Evolutionary conservation across 2,113 vertebrate genomes (phyloP), one percentile per base, ranked within the genome.

Genomic region (Neodon shergylaensis): DNA sequence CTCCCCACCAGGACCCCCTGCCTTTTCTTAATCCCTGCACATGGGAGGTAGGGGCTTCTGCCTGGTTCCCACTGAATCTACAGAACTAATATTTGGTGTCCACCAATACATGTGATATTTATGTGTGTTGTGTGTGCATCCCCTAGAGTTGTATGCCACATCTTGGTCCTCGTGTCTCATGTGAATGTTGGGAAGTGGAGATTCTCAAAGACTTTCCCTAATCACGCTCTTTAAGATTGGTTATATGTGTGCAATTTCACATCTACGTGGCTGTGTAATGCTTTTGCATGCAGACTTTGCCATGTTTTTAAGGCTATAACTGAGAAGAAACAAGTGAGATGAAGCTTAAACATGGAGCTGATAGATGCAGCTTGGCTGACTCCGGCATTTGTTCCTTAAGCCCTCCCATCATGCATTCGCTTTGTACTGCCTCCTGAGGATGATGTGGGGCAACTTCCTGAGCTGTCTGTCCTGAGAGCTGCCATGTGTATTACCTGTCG

Each of bases 281-380:
- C 96, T 97, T 82, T 91, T 98, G 98, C 98, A 98, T 98, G 98
- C 92, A 33, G 17, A 44, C 73, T 74, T 96, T 97, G 96, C 58
- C 90, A 61, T 97, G 96, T 97, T 92, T 83, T 86, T 92, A 89
- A 94, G 98, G 95, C 96, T 39, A 83, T 76, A 83, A 31, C 28
- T 19, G 94, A 63, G 76, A 58, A 61, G 42, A 87, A 72, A 83
- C 22, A 73, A 90, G 96, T 92, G 95, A 84, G 92, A 85, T 2
- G 90, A 68, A 94, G 73, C 97, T 98, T 96, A 97, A 95, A 79
- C n/a, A 31, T 0, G 84, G 85, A 95, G 77, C 88, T 42, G 1
- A 65, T 26, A 26, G n/a, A 66, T 76, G 65, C 81, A 73, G 88
- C 58, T 12, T 42, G 94, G 81, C 82, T 96, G 92, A 49, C 82